These are phyloP conservation scores for Podarcis muralis DNA, from an alignment of 2,113 vertebrate genomes.

Conservation along the genomic window DNA sequence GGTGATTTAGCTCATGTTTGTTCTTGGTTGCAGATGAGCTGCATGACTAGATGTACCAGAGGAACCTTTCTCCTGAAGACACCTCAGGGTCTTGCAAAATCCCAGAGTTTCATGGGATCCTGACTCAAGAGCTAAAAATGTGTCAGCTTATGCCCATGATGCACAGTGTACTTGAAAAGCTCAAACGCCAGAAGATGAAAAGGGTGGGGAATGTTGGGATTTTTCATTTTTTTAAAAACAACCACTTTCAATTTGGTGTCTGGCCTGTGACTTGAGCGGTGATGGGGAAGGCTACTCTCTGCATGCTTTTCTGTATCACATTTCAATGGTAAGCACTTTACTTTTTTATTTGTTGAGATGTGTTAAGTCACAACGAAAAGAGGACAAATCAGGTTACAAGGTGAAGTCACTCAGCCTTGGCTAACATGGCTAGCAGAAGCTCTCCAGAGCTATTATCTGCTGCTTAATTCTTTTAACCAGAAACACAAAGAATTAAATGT, in stretches of 20 bases:
- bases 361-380: not conserved
- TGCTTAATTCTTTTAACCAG: not conserved
- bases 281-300: too few species aligned
- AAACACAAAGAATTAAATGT: not conserved
- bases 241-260: not conserved
- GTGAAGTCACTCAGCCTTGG: too few species aligned
- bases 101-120: not conserved
- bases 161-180: not conserved
- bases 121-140: constrained; percentile 15
- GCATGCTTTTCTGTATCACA: too few species aligned
- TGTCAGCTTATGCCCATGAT: not conserved
- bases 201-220: not conserved
- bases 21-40: not conserved
- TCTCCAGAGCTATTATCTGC: too few species aligned
- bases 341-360: not conserved
- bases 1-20: not conserved
- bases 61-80: not conserved
- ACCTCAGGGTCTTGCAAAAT: constrained; percentile 13
- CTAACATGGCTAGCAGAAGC: not conserved
- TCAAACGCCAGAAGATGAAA: not conserved
- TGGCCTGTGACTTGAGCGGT: not conserved
- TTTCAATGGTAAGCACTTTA: not conserved
- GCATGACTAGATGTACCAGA: not conserved
- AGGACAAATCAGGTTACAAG: not conserved
- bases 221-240: not conserved